Conservation (phyloP, 2,797 vertebrate species). For the Zalophus californianus region DNA sequence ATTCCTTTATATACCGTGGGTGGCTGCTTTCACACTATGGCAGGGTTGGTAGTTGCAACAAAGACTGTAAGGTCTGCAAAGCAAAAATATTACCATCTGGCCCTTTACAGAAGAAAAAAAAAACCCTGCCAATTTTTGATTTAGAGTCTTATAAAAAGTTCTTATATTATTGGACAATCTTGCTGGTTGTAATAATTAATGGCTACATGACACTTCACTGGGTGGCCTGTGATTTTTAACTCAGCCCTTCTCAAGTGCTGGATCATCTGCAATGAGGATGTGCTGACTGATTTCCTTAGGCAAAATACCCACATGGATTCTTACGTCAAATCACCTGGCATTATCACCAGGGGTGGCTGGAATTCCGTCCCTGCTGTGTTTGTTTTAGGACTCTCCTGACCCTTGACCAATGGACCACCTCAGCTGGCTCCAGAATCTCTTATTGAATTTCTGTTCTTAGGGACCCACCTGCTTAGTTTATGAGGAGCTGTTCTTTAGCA, state of each 20-base stretch:
- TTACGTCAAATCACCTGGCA: not conserved
- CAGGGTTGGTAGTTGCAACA: not conserved
- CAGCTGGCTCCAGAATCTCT: not conserved
- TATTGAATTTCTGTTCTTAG: not conserved
- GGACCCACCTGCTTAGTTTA: not conserved
- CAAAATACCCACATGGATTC: not conserved
- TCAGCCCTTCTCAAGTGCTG: not conserved
- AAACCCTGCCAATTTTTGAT: not conserved
- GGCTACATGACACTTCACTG: not conserved
- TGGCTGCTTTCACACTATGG: not conserved
- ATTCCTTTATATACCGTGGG: not conserved
- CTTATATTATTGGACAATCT: not conserved
- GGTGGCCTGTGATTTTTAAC: conserved; percentile 36
- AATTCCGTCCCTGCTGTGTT: not conserved
- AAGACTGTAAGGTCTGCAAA: not conserved
- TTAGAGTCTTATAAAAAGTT: conserved; percentile 26
- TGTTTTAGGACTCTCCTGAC: not conserved
- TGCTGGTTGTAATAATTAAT: conserved; percentile 44
- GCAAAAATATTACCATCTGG: not conserved
- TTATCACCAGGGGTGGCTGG: not conserved
- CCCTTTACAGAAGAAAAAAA: not conserved
- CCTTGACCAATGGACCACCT: not conserved
- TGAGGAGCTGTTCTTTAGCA: not conserved
- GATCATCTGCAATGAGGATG: not conserved
- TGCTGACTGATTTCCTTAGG: not conserved